These are phyloP conservation scores for Copidosoma floridanum DNA, from an alignment of 1,140 invertebrate genomes.

Conservation along the genomic window DNA sequence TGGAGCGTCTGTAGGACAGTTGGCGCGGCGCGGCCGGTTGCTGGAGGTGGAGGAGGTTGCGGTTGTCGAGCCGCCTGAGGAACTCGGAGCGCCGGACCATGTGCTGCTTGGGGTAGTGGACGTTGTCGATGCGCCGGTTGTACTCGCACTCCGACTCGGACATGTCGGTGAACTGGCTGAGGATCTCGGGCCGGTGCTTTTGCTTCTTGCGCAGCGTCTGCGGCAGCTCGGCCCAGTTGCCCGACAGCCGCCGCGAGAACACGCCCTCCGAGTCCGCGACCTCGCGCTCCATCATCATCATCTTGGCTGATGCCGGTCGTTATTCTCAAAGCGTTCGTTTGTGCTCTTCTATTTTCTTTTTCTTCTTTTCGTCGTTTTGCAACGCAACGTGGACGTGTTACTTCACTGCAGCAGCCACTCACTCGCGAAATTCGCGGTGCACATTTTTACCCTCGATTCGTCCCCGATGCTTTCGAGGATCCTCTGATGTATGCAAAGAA, in stretches of 20 bases:
- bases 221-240: conserved; percentile 54
- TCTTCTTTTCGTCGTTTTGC: no score
- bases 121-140: conserved; percentile 19
- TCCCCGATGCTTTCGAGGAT: no score
- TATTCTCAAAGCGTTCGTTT: no score
- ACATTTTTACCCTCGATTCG: no score
- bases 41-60: conserved; percentile 20
- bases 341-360: no score
- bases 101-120: conserved; percentile 8
- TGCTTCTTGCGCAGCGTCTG: conserved; percentile 50
- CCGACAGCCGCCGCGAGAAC: conserved; percentile 46
- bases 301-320: no score
- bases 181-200: conserved; percentile 51
- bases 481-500: no score
- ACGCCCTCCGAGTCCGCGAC: conserved; percentile 50
- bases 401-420: no score
- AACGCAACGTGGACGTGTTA: no score
- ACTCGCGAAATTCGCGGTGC: no score
- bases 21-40: background rate
- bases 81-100: conserved; percentile 49
- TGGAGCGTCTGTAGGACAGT: conserved; percentile 10
- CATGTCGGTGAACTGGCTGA: conserved; percentile 51
- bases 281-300: conserved; percentile 49
- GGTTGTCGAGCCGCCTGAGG: conserved; percentile 40
- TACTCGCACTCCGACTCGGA: conserved; percentile 47